Conservation (phyloP, 1,140 invertebrate species). For the Oscheius sp. region DNA sequence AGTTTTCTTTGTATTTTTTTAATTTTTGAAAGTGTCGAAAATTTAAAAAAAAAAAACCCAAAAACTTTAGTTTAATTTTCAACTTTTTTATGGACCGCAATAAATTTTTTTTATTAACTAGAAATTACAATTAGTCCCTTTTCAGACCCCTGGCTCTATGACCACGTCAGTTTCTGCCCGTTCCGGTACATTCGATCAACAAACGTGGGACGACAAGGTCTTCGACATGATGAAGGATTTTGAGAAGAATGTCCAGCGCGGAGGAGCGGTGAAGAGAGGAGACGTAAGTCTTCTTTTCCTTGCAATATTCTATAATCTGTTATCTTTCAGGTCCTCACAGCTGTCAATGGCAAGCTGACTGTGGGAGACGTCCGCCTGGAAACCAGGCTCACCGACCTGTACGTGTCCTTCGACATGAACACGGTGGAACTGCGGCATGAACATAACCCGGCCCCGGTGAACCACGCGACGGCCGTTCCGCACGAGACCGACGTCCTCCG, state of each 20-base stretch:
- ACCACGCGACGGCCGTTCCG: not conserved
- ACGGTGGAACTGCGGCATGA: slow-evolving; percentile 7
- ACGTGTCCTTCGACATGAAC: slow-evolving; percentile 32
- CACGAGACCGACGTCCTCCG: not conserved
- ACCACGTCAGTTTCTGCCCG: not conserved
- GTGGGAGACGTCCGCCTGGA: slow-evolving; percentile 32
- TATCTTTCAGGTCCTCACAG: not conserved
- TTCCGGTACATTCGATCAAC: not conserved
- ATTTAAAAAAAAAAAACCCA: too few species aligned
- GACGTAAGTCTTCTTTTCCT: not conserved
- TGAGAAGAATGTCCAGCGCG: slow-evolving; percentile 24
- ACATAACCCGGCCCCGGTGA: slow-evolving; percentile 1
- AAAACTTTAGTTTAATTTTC: too few species aligned
- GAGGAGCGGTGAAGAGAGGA: not conserved
- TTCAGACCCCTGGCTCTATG: not conserved
- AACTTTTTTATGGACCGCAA: too few species aligned
- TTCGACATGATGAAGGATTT: slow-evolving; percentile 17
- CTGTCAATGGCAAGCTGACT: not conserved
- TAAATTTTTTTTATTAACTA: not conserved
- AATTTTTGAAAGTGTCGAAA: too few species aligned
- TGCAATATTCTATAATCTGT: not conserved
- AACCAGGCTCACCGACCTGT: slow-evolving; percentile 22
- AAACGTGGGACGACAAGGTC: slow-evolving; percentile 29
- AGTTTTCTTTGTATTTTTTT: too few species aligned
- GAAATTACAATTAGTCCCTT: not conserved